Evolutionary conservation across 2,888 invertebrate genomes (phyloP), one percentile per base, ranked within the genome.

Genomic region (Patella caerulea): DNA sequence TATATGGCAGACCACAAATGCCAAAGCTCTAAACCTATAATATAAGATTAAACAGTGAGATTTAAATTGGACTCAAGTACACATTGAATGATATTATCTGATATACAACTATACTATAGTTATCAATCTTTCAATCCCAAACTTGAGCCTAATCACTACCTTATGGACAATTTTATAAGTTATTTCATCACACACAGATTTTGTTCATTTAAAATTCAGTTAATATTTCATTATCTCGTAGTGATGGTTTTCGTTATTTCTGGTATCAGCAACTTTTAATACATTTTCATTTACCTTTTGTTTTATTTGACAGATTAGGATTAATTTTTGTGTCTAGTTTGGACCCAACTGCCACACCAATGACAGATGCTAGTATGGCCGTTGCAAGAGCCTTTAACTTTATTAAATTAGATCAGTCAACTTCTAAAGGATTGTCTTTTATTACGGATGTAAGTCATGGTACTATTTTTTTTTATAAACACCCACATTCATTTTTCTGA

Each of bases 351-450:
- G 89, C 93, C 0, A 94, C 93, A 79, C 95, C 95, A 0, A 91
- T 93, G n/a, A 93, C 93, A 2, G 94, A 95, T 90, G 94, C 96
- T 0, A 95, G 96, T 54, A 94, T 96, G 2, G 97, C 98, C 29
- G 93, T 98, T 79, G 93, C 96, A 14, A 95, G 96, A 86, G 96
- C 97, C 0, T 98, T 95, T 92, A 98, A 98, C 92, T 98, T 96
- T 91, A 94, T 98, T 15, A 94, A 94, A 0, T 95, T 96, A 89
- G 95, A 95, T 89, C 95, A 95, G 88, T 93, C 95, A 0, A 93
- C 94, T 76, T 94, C 95, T 52, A 92, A 92, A 75, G 98, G 97
- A 0, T 93, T 97, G 56, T 94, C 95, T 82, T 98, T 98, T 91
- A 93, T 99, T 29, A 95, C 95, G 52, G 96, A 96, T 92, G 96